Base-by-base conservation (phyloP, 1,140 invertebrate species). In the Brachionus paranguensis region DNA sequence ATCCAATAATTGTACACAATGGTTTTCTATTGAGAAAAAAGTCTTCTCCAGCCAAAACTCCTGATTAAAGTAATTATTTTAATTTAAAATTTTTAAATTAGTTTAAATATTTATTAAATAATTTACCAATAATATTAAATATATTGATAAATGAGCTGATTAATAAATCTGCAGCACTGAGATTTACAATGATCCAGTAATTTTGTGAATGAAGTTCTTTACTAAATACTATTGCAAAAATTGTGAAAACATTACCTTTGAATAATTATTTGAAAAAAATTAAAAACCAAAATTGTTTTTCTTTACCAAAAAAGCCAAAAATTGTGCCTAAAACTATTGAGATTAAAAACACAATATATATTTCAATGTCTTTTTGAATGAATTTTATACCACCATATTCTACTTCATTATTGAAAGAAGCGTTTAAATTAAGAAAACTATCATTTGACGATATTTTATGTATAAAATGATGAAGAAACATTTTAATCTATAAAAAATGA, bases 141-240 rank as follows among this genome's bases (percentile, higher is more conserved):
- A 33, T 76, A 14, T 76, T 76, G 24, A 76, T 76, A 12, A 76
- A 76, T 27, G 72, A 76, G n/a, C 72, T 50, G 10, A 76, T 76
- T 17, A 60, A 50, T 8, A 76, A 17, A 76, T 76, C 72, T 29
- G 72, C 72, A n/a, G 27, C 29, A 5, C 72, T 76, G 0, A 50
- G 45, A 76, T 76, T 76, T 27, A 76, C 45, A 4, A 76, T 76
- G 27, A 76, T 76, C 45, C n/a, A 47, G 33, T 53, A 76, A 50
- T 76, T 76, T 29, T 20, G 43, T 3, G 45, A 47, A 50, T 76
- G 24, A 76, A 76, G 47, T 20, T 76, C 72, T 76, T 24, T 24
- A 8, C 50, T 76, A 27, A 50, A 12, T 14, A 50, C 8, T 37
- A 76, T 76, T 76, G 72, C n/a, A 10, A 76, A 50, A 76, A 76